These are phyloP conservation scores for Torymus aiolomorphi DNA, from an alignment of 2,888 invertebrate species.

Conservation along the genomic window DNA sequence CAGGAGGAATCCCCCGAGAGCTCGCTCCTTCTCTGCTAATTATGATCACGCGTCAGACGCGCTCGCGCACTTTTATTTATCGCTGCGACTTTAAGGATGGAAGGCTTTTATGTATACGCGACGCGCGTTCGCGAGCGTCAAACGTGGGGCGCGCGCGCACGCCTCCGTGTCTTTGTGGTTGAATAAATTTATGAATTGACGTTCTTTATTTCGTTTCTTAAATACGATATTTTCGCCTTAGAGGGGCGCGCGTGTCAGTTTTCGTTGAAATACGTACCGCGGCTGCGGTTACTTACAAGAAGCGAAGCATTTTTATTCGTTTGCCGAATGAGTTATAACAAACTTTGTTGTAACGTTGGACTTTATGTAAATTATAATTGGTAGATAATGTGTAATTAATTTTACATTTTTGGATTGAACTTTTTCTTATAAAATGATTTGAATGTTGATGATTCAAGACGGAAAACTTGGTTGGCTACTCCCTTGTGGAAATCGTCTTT, in stretches of 20 bases:
- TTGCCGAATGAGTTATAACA: too few species aligned
- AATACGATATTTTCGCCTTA: conserved; percentile 4
- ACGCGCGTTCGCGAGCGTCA: background rate
- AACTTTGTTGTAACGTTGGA: too few species aligned
- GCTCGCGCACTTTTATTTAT: conserved; percentile 50
- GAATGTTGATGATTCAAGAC: too few species aligned
- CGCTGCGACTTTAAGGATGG: conserved; percentile 21
- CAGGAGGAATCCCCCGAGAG: conserved; percentile 56
- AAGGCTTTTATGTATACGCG: conserved; percentile 26
- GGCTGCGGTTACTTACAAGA: too few species aligned
- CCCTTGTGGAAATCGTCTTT: too few species aligned
- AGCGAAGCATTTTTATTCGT: too few species aligned
- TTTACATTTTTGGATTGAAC: too few species aligned
- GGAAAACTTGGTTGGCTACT: too few species aligned
- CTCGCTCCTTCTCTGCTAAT: conserved; percentile 55
- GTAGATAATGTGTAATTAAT: too few species aligned
- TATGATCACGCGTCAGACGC: conserved; percentile 55
- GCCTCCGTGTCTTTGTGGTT: conserved; percentile 11
- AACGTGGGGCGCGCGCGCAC: background rate
- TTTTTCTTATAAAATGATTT: too few species aligned
- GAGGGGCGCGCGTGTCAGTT: background rate
- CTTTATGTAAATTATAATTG: too few species aligned
- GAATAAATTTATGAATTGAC: conserved; percentile 10
- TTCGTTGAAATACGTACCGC: too few species aligned
- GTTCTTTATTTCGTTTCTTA: conserved; percentile 15